Conservation (phyloP, 2,113 vertebrate species). For the Hiodon tergisus region DNA sequence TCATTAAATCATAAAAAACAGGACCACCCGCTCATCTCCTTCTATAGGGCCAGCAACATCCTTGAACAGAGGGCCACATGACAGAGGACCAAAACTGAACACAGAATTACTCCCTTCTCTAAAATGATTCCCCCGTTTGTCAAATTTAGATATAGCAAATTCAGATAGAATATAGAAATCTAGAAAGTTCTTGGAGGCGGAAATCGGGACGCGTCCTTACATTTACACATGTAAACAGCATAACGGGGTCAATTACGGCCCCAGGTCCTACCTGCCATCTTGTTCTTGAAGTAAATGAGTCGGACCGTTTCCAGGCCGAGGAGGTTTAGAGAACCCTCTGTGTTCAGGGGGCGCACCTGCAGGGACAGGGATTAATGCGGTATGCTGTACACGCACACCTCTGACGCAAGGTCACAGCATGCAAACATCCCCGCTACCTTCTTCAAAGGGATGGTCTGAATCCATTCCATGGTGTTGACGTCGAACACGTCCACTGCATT, state of each 20-base stretch:
- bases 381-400: neutral
- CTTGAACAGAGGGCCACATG: too few relatives aligned
- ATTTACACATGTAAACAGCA: too few relatives aligned
- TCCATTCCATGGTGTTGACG: constrained; percentile 98
- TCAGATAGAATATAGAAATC: too few relatives aligned
- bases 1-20: too few relatives aligned
- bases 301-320: constrained; percentile 87
- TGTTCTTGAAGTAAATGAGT: constrained; percentile 97
- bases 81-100: too few relatives aligned
- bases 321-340: constrained; percentile 91
- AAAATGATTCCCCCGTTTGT: too few relatives aligned
- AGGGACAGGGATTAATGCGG: constrained; percentile 12
- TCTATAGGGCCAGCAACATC: too few relatives aligned
- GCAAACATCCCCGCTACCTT: constrained; percentile 64
- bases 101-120: too few relatives aligned
- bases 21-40: neutral
- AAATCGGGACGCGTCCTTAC: too few relatives aligned
- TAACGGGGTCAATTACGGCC: too few relatives aligned
- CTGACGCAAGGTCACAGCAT: neutral
- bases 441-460: constrained; percentile 93
- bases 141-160: too few relatives aligned
- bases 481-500: constrained; percentile 93
- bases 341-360: constrained; percentile 90
- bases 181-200: too few relatives aligned
- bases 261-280: constrained; percentile 78